Conservation (phyloP, 2,797 vertebrate genomes). For the Enteromius paludinosus region DNA sequence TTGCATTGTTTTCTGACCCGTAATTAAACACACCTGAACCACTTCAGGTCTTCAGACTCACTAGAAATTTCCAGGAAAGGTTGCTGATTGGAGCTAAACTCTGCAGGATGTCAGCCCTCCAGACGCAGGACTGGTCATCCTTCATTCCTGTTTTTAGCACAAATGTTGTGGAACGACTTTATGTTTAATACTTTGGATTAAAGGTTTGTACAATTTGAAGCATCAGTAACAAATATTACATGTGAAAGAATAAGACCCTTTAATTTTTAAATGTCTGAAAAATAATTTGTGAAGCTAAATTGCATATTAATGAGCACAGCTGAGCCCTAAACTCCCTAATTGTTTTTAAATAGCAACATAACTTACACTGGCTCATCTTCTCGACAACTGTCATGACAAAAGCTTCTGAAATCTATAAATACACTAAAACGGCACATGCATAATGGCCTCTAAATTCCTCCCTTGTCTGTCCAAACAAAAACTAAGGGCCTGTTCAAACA, state of each 20-base stretch:
- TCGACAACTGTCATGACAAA: constrained; percentile 22
- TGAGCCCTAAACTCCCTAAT: background rate
- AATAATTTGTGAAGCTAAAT: background rate
- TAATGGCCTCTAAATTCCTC: constrained; percentile 20
- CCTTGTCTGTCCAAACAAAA: constrained; percentile 26
- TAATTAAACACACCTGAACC: background rate
- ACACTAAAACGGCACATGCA: constrained; percentile 1
- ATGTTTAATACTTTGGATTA: constrained; percentile 2
- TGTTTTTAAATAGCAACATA: constrained; percentile 16
- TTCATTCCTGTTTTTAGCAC: background rate
- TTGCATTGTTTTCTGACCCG: background rate
- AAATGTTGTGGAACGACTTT: background rate
- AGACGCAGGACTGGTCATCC: background rate
- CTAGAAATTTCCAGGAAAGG: background rate
- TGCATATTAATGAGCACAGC: constrained; percentile 2
- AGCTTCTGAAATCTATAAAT: constrained; percentile 41
- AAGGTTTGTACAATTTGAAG: background rate
- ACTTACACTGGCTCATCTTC: background rate
- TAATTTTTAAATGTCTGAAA: background rate
- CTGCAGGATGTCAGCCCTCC: background rate
- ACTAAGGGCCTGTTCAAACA: constrained; percentile 28
- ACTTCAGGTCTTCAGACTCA: background rate
- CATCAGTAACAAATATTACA: background rate
- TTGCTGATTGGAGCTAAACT: background rate
- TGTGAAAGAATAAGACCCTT: background rate